A percentile compares a stretch with the other conserved stretches of the same genome.
phyloP scores from a whole-genome alignment of 1,140 invertebrate genomes.

The Drosophila yakuba region DNA sequence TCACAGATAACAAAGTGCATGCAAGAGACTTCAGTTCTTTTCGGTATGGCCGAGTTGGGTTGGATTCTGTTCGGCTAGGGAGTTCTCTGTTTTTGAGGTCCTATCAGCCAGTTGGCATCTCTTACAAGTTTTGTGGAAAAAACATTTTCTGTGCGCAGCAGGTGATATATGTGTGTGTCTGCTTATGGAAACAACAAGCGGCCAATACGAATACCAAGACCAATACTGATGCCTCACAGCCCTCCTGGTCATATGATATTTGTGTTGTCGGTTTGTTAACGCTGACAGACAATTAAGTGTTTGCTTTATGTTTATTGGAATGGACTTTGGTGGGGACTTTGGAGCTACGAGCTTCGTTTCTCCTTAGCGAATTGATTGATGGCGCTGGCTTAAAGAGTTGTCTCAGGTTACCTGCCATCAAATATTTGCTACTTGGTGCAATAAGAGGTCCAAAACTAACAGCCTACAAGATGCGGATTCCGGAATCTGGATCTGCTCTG shows the following conservation, averaged over 20 bases:
- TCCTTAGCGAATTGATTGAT: conserved; percentile 78
- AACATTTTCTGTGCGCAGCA: conserved; percentile 76
- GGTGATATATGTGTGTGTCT: conserved; percentile 80
- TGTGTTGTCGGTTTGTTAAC: conserved; percentile 82
- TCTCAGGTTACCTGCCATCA: conserved; percentile 56
- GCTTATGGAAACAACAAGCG: conserved; percentile 54
- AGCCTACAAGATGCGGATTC: conserved; percentile 24
- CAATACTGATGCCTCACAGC: conserved; percentile 12
- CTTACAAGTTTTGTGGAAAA: conserved; percentile 82
- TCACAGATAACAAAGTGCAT: conserved; percentile 79
- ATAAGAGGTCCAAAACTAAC: conserved; percentile 52
- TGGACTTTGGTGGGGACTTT: conserved; percentile 65
- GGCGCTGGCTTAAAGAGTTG: conserved; percentile 48
- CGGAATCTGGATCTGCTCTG: conserved; percentile 27
- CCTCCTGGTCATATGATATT: conserved; percentile 74
- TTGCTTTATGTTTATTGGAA: conserved; percentile 83
- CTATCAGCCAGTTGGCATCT: conserved; percentile 71
- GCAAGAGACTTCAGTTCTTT: conserved; percentile 56
- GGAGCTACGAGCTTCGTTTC: not conserved
- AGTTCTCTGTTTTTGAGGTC: conserved; percentile 48
- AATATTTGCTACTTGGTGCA: conserved; percentile 64
- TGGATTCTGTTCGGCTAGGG: conserved; percentile 22
- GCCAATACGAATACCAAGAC: conserved; percentile 11
- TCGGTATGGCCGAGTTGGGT: not conserved
- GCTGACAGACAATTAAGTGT: conserved; percentile 83